Evolutionary conservation across 2,888 invertebrate species (phyloP).

Genomic region (Nezara viridula): DNA sequence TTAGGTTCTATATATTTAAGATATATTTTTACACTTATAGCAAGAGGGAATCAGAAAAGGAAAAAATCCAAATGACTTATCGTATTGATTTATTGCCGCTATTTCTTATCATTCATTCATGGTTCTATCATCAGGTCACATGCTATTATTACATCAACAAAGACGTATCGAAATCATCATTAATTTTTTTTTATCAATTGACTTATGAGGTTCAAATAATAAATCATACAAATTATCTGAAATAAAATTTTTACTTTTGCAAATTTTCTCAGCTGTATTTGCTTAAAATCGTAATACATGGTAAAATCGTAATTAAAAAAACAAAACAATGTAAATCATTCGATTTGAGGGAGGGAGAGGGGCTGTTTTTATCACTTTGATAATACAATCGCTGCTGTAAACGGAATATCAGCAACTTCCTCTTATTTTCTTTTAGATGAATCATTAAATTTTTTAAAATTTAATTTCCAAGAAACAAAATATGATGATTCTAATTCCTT

Average conservation of each 20-base stretch:
- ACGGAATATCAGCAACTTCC: neutral
- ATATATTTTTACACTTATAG: too few relatives aligned
- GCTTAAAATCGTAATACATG: too few relatives aligned
- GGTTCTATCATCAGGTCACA: neutral
- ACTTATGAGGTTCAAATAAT: neutral
- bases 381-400: neutral
- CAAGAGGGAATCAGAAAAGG: neutral
- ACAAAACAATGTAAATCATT: too few relatives aligned
- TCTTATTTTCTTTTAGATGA: neutral
- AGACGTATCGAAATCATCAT: neutral
- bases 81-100: neutral
- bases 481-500: too few relatives aligned
- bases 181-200: too few relatives aligned
- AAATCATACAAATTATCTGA: neutral
- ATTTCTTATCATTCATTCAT: neutral
- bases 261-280: too few relatives aligned
- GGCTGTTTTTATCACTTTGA: neutral
- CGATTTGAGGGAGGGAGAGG: too few relatives aligned
- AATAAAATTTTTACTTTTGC: neutral
- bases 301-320: too few relatives aligned
- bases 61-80: neutral
- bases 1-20: too few relatives aligned
- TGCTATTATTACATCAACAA: neutral
- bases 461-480: too few relatives aligned
- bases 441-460: neutral